Conservation (phyloP, 2,888 invertebrate genomes). For the Leptopilina drosophilae region DNA sequence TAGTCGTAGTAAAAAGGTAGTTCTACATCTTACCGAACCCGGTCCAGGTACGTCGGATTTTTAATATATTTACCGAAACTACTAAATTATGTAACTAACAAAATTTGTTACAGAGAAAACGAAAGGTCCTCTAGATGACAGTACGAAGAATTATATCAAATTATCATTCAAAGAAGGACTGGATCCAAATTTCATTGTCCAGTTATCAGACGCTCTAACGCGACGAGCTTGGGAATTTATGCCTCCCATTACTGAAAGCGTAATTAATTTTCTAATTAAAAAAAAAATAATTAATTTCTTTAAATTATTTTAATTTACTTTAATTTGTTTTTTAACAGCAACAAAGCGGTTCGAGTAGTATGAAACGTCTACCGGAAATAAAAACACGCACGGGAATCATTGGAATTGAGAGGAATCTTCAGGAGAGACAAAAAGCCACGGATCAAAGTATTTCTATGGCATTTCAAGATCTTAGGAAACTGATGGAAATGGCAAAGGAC, state of each 20-base stretch:
- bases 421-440: slow-evolving; percentile 93
- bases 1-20: slow-evolving; percentile 88
- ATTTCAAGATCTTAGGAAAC: slow-evolving; percentile 95
- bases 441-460: slow-evolving; percentile 95
- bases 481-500: slow-evolving; percentile 98
- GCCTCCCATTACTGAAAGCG: slow-evolving; percentile 56
- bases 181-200: slow-evolving; percentile 81
- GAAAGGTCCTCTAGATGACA: slow-evolving; percentile 86
- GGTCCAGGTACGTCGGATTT: slow-evolving; percentile 77
- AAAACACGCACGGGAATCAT: slow-evolving; percentile 93
- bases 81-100: too few species aligned
- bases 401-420: slow-evolving; percentile 95
- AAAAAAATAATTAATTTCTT: too few species aligned
- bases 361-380: slow-evolving; percentile 76
- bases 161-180: slow-evolving; percentile 92
- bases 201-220: slow-evolving; percentile 82
- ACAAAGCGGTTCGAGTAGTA: slow-evolving; percentile 27
- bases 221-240: slow-evolving; percentile 83
- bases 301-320: too few species aligned
- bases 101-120: slow-evolving; percentile 78
- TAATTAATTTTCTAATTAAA: background rate
- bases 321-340: background rate
- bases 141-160: slow-evolving; percentile 86
- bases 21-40: slow-evolving; percentile 86
- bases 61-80: too few species aligned